Evolutionary conservation across 2,888 invertebrate species (phyloP), one percentile per base, ranked within the genome.

Genomic region (Ormyrus thymus): DNA sequence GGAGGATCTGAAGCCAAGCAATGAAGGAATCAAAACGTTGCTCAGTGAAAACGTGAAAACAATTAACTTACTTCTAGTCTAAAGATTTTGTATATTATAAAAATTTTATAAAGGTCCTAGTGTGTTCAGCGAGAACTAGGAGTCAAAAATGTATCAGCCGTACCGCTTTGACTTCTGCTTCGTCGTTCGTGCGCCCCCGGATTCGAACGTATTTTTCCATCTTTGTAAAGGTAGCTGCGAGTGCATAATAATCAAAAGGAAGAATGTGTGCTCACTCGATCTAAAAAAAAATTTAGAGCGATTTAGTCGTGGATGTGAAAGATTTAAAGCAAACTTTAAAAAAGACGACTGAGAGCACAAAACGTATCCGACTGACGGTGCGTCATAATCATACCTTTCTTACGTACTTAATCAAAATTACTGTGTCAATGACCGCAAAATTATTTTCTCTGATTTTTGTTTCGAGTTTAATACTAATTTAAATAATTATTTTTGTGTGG

Each of bases 161-260:
- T 29, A 51, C 45, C 15, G 7, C 10, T 64, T 61, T 15, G 61
- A 70, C 69, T 75, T 43, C 71, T 68, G 68, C 68, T 75, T 59
- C 46, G 29, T 59, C 64, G 59, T 65, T 71, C 71, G 43, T 55
- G 61, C 61, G 51, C 66, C 68, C 29, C 66, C 11, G 66, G 72
- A 61, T 61, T 64, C 46, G 50, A 71, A 85, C 83, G 83, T 87
- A 87, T 87, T 87, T 87, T 87, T 87, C 83, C 86, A 87, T 87
- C 86, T 87, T 87, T 86, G 81, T 86, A 87, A 85, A 81, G 81
- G 82, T 84, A 82, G 79, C 81, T 82, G 64, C 61, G 71, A 75
- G 48, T 79, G 56, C 66, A 56, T 78, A 74, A 13, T 73, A 55
- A 74, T 48, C 10, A 13, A 72, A 45, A 64, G 55, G 15, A 48